A percentile compares a stretch with the other conserved stretches of the same genome.
phyloP scores from a whole-genome alignment of 2,888 invertebrate genomes.

The Dynastes hyllus region DNA sequence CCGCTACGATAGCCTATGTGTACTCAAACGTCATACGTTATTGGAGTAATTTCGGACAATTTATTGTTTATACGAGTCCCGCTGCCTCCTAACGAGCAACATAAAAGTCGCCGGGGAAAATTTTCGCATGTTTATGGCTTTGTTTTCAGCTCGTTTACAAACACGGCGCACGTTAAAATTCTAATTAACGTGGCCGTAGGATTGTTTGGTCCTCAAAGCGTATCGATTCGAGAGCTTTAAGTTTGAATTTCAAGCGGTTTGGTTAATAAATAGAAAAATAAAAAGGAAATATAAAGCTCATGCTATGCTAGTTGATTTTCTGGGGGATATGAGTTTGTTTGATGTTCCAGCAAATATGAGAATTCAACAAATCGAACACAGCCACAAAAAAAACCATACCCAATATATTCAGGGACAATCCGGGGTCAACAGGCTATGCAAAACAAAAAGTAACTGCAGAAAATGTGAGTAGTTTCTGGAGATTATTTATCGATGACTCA shows the following conservation, averaged over 20 bases:
- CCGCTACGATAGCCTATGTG: slow-evolving; percentile 25
- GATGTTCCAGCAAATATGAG: no score
- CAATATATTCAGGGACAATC: no score
- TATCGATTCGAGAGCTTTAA: not conserved
- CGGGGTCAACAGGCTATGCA: no score
- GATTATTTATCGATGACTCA: no score
- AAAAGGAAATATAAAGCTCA: not conserved
- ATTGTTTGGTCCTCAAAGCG: slow-evolving; percentile 13
- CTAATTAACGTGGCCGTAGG: slow-evolving; percentile 36
- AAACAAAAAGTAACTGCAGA: no score
- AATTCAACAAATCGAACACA: no score
- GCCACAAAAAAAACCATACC: no score
- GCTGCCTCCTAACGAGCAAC: slow-evolving; percentile 61
- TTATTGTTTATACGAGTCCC: slow-evolving; percentile 61
- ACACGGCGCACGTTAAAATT: slow-evolving; percentile 57
- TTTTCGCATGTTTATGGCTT: slow-evolving; percentile 61
- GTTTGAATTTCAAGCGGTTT: not conserved
- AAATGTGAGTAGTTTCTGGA: no score
- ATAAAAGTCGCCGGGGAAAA: slow-evolving; percentile 61
- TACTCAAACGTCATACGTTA: slow-evolving; percentile 61
- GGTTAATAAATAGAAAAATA: not conserved
- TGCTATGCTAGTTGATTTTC: no score
- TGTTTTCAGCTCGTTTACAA: slow-evolving; percentile 59
- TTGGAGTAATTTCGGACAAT: slow-evolving; percentile 63
- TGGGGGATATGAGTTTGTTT: no score